Conservation (phyloP, 2,888 invertebrate genomes). For the Orchestes rusci region DNA sequence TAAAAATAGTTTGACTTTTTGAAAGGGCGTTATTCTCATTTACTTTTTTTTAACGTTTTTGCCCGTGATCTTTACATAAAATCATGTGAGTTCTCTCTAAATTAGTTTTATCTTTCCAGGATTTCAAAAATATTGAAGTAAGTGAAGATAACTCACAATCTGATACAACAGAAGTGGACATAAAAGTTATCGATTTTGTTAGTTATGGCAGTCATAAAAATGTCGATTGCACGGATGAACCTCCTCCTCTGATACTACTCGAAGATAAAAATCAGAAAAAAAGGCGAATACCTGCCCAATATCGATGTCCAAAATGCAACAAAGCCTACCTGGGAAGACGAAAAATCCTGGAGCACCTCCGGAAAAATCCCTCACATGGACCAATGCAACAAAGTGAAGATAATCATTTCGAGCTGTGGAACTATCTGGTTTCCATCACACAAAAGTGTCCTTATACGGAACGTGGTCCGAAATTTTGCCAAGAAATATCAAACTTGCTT, state of each 20-base stretch:
- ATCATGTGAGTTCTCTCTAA: conserved; percentile 6
- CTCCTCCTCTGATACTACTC: neutral
- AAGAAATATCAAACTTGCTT: conserved; percentile 38
- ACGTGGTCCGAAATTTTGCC: conserved; percentile 37
- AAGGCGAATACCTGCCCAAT: conserved; percentile 41
- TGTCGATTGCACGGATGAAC: no score
- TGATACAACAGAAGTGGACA: conserved; percentile 28
- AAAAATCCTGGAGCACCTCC: conserved; percentile 55
- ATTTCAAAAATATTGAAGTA: conserved; percentile 38
- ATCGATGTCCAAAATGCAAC: conserved; percentile 56
- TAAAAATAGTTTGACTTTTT: no score
- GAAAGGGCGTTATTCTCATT: no score
- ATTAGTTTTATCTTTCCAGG: conserved; percentile 26
- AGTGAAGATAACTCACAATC: conserved; percentile 26
- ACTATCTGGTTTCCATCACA: conserved; percentile 37
- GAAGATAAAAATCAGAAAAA: conserved; percentile 9
- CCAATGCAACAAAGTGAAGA: conserved; percentile 32
- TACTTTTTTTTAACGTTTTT: no score
- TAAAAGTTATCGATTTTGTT: conserved; percentile 34
- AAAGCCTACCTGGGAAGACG: conserved; percentile 57
- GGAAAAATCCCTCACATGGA: conserved; percentile 56
- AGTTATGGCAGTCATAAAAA: no score
- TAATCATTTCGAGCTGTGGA: conserved; percentile 39
- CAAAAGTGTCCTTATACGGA: conserved; percentile 35
- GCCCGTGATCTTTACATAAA: no score